These are phyloP conservation scores for Rhagonycha lutea DNA, from an alignment of 2,888 invertebrate genomes.

Conservation along the genomic window DNA sequence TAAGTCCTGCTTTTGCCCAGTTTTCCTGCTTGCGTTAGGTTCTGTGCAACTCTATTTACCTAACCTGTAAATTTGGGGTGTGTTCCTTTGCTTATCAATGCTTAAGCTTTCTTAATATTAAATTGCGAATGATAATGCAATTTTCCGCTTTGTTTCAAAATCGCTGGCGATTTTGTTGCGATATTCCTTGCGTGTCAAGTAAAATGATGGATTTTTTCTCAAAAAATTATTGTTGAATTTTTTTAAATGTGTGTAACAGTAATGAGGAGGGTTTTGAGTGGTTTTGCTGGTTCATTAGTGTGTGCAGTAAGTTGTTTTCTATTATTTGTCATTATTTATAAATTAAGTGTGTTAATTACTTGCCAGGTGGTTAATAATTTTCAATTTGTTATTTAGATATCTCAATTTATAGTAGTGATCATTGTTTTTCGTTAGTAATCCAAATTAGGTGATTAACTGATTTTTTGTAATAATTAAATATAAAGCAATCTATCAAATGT, in stretches of 20 bases:
- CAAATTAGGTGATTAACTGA: not conserved
- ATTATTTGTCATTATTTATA: not conserved
- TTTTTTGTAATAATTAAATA: not conserved
- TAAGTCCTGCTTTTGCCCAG: conserved; percentile 23
- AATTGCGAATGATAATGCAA: not conserved
- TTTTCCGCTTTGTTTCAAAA: not conserved
- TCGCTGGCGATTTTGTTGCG: not conserved
- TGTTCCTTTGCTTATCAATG: conserved; percentile 18
- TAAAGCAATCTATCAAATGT: not conserved
- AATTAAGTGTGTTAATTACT: not conserved
- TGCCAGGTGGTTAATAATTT: not conserved
- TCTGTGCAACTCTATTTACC: conserved; percentile 20
- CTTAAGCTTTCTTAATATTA: conserved; percentile 4
- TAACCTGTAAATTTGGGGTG: conserved; percentile 32
- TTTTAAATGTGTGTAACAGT: conserved; percentile 33
- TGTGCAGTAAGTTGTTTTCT: conserved; percentile 40
- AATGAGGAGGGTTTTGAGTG: conserved; percentile 62
- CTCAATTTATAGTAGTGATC: not conserved
- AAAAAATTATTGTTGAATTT: conserved; percentile 3
- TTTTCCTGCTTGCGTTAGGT: conserved; percentile 20
- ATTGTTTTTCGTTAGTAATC: not conserved
- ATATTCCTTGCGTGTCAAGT: not conserved
- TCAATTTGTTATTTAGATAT: not conserved
- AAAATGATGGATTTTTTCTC: not conserved
- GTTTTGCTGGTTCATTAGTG: conserved; percentile 58